Conservation (phyloP, 2,113 vertebrate genomes). For the Grallaria varia region DNA sequence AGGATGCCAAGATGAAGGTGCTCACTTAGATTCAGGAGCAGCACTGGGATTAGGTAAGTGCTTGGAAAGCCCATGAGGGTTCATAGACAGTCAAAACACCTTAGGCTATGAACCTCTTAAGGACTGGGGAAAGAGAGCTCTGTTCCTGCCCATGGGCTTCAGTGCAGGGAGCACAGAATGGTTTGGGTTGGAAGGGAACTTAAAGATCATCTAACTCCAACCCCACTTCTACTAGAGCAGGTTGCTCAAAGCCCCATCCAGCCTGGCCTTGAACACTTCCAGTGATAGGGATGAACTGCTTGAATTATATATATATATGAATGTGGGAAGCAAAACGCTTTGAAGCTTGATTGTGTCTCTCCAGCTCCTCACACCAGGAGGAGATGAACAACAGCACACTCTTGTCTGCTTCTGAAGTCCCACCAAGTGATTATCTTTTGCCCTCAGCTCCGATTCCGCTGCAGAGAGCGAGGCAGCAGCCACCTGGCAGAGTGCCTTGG, state of each 20-base stretch:
- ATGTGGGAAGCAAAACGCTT: background rate
- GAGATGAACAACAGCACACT: background rate
- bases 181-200: background rate
- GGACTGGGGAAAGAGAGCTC: background rate
- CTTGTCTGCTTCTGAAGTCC: background rate
- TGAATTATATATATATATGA: background rate
- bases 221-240: background rate
- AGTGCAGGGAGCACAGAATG: background rate
- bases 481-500: background rate
- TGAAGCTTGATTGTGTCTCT: background rate
- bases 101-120: background rate
- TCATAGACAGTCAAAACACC: background rate
- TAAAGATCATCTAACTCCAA: background rate
- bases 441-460: background rate
- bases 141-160: background rate
- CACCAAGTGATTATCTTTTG: background rate
- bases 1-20: background rate
- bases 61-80: background rate
- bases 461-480: accelerated
- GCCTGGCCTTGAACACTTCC: background rate
- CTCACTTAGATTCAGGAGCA: background rate
- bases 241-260: background rate
- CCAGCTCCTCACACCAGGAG: background rate
- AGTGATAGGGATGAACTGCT: background rate
- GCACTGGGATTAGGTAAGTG: background rate